Conservation (phyloP, 1,140 invertebrate species). For the Muscidifurax raptorellus region DNA sequence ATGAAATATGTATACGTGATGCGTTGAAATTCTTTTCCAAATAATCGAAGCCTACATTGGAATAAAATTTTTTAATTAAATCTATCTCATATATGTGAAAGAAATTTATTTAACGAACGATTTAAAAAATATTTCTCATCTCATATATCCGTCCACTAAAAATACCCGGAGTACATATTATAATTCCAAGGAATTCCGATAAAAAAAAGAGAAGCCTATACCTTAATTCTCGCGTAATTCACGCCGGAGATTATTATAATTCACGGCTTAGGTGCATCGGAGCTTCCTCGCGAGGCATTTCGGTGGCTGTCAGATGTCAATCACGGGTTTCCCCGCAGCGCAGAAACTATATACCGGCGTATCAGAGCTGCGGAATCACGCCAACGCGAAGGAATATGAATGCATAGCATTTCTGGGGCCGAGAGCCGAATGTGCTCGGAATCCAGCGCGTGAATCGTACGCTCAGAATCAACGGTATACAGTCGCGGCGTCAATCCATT, state of each 20-base stretch:
- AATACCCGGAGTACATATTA: too few species aligned
- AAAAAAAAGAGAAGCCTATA: neutral
- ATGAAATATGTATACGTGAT: too few species aligned
- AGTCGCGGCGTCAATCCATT: constrained; percentile 12
- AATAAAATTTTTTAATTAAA: too few species aligned
- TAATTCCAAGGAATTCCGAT: too few species aligned
- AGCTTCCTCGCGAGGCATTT: neutral
- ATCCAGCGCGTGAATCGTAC: neutral
- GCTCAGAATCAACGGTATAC: neutral
- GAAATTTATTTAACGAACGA: too few species aligned
- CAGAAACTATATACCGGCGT: too few species aligned
- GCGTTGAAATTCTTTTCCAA: too few species aligned
- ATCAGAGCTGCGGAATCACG: too few species aligned
- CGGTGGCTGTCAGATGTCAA: constrained; percentile 17
- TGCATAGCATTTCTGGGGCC: constrained; percentile 8
- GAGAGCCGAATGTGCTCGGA: constrained; percentile 13
- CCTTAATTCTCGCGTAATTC: neutral
- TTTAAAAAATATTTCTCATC: too few species aligned
- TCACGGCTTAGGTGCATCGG: neutral
- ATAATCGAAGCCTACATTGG: too few species aligned
- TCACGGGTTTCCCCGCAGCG: neutral
- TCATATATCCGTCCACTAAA: too few species aligned
- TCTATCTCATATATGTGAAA: too few species aligned
- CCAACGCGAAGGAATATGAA: constrained; percentile 16
- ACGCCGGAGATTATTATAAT: neutral